These are phyloP conservation scores for Ceyx margarethae DNA, from an alignment of 2,113 vertebrate species.

Conservation along the genomic window DNA sequence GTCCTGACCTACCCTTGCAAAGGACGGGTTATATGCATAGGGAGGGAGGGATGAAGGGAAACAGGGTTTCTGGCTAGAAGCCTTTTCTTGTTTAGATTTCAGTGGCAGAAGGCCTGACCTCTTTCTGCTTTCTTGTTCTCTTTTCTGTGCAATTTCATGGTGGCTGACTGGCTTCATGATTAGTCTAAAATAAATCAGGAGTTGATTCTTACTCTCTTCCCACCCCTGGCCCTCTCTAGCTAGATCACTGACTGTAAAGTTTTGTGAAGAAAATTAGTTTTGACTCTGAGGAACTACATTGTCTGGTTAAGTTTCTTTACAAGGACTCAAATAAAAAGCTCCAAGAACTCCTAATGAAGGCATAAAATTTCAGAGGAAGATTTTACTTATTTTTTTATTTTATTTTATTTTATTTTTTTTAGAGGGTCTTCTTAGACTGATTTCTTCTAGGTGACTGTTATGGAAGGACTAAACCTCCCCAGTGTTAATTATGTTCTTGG, in stretches of 20 bases:
- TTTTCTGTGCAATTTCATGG: constrained; percentile 51
- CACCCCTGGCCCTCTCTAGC: not conserved
- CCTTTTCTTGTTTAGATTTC: constrained; percentile 21
- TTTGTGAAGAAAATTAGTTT: not conserved
- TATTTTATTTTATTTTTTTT: not conserved
- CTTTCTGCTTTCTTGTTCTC: constrained; percentile 35
- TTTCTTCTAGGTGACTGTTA: constrained; percentile 15
- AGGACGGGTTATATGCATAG: not conserved
- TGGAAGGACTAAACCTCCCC: not conserved
- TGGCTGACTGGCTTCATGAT: constrained; percentile 35
- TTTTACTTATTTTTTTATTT: not conserved
- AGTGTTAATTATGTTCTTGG: not conserved
- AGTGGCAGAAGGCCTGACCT: constrained; percentile 45
- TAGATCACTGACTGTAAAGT: not conserved
- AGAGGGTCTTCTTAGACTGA: not conserved
- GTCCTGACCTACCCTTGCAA: not conserved
- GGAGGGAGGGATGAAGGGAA: not conserved
- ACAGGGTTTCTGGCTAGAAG: not conserved
- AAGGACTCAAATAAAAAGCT: not conserved
- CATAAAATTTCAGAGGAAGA: not conserved
- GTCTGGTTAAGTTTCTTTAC: not conserved
- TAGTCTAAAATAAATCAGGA: constrained; percentile 26
- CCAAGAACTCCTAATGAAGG: not conserved
- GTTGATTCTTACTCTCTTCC: not conserved
- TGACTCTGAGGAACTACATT: not conserved